Conservation (phyloP, 2,797 vertebrate genomes). For the Coreius guichenoti region DNA sequence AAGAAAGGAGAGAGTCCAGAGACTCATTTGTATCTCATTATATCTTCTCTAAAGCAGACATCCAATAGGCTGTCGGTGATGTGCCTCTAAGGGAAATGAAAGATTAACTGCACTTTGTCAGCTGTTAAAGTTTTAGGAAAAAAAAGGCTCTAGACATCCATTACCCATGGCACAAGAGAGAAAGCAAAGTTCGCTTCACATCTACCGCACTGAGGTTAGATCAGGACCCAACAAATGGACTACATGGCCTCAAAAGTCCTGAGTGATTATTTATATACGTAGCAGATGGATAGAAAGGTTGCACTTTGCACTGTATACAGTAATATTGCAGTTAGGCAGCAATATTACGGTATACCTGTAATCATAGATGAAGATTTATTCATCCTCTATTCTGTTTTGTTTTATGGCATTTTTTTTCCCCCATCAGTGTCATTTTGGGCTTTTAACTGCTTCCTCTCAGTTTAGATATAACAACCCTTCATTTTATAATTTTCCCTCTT, state of each 20-base stretch:
- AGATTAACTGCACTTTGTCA: slow-evolving; percentile 75
- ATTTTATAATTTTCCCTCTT: slow-evolving; percentile 25
- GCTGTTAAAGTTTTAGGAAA: slow-evolving; percentile 74
- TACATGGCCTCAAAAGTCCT: not conserved
- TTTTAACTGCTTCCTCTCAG: not conserved
- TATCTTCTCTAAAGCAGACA: slow-evolving; percentile 68
- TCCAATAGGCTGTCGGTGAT: slow-evolving; percentile 64
- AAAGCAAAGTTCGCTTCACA: slow-evolving; percentile 30
- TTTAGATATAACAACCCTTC: slow-evolving; percentile 35
- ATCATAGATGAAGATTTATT: not conserved
- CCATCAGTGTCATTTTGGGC: not conserved
- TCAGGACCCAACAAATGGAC: slow-evolving; percentile 25
- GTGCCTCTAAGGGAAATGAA: slow-evolving; percentile 70
- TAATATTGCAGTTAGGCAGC: not conserved
- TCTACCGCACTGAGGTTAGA: slow-evolving; percentile 19
- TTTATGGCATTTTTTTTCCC: not conserved
- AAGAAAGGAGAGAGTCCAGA: slow-evolving; percentile 50
- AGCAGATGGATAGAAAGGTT: not conserved
- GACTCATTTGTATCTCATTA: slow-evolving; percentile 75
- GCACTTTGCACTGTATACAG: not conserved
- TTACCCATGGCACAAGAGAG: slow-evolving; percentile 12
- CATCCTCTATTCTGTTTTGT: slow-evolving; percentile 14
- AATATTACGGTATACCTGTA: not conserved
- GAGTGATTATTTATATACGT: not conserved
- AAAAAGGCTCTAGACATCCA: slow-evolving; percentile 64